Conservation (phyloP, 2,888 invertebrate genomes). For the Phyllotreta striolata region DNA sequence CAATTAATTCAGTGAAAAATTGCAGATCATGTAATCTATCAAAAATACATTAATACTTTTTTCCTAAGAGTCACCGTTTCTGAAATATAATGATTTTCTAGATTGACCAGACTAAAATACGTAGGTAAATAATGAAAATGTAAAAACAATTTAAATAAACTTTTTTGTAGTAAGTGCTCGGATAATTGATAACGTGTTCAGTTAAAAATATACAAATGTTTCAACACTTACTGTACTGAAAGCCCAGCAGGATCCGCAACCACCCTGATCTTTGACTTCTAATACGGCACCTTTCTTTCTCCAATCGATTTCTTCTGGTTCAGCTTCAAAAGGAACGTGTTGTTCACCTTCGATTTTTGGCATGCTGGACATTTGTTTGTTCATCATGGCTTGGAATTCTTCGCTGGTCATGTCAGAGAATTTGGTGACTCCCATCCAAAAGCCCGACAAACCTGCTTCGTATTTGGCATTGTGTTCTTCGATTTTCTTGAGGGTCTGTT, state of each 20-base stretch:
- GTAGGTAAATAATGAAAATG: neutral
- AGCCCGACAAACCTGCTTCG: constrained; percentile 34
- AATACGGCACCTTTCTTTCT: constrained; percentile 19
- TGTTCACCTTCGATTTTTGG: neutral
- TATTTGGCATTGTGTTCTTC: constrained; percentile 41
- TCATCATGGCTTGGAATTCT: constrained; percentile 32
- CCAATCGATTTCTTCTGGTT: constrained; percentile 12
- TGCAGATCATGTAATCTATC: no score
- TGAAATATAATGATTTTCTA: no score
- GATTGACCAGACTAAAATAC: no score
- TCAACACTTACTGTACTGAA: constrained; percentile 26
- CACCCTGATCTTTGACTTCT: constrained; percentile 20
- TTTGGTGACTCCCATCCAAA: constrained; percentile 38
- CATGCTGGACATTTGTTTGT: neutral
- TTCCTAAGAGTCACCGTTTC: no score
- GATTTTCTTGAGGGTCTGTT: constrained; percentile 34
- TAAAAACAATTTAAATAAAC: no score
- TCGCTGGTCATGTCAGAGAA: constrained; percentile 41
- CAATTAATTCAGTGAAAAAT: no score
- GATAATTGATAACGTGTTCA: no score
- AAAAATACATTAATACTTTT: no score
- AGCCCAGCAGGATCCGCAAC: constrained; percentile 17
- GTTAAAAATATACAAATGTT: neutral
- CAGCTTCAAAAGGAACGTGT: neutral
- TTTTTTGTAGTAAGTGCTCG: no score